Evolutionary conservation across 2,113 vertebrate genomes (phyloP).

Genomic region (Numenius arquata): DNA sequence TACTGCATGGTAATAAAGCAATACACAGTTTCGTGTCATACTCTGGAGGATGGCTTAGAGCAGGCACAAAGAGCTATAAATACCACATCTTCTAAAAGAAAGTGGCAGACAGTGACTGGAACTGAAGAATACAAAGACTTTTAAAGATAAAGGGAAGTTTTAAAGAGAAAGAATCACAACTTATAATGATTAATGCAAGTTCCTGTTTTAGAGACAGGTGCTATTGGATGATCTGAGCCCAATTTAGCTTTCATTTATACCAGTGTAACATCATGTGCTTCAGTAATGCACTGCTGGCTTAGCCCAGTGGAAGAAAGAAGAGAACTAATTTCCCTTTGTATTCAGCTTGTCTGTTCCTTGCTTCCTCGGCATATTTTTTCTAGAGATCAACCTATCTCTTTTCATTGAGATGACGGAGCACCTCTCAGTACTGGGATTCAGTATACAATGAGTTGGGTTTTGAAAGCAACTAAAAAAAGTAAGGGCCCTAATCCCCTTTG

Average conservation of each 20-base stretch:
- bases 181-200: not conserved
- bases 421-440: not conserved
- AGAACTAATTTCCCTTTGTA: not conserved
- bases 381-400: not conserved
- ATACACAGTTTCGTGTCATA: not conserved
- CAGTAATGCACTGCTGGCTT: not conserved
- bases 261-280: not conserved
- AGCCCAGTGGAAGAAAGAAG: not conserved
- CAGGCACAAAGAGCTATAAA: not conserved
- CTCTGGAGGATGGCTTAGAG: not conserved
- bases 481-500: not conserved
- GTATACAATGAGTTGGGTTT: not conserved
- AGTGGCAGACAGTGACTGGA: not conserved
- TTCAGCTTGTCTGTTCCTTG: not conserved
- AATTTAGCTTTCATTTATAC: not conserved
- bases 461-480: not conserved
- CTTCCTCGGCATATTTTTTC: not conserved
- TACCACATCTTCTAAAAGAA: not conserved
- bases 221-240: not conserved
- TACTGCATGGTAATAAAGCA: not conserved
- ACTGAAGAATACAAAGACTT: not conserved
- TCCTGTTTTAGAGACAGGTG: not conserved
- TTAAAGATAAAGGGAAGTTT: not conserved
- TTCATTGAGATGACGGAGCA: not conserved
- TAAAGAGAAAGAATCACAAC: not conserved